Evolutionary conservation across 2,888 invertebrate species (phyloP).

Genomic region (Plagiodera versicolora): DNA sequence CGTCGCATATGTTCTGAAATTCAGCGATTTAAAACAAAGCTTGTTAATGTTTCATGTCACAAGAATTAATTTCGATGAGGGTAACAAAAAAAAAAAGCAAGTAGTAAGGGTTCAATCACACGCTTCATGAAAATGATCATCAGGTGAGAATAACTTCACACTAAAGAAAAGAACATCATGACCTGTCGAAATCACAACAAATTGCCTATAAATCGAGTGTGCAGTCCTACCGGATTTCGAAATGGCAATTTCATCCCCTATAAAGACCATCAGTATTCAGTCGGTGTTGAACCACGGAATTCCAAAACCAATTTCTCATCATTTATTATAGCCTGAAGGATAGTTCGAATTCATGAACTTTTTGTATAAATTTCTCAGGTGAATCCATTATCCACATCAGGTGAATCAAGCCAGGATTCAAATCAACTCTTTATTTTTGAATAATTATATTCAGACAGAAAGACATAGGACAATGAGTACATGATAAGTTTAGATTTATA

Average conservation of each 20-base stretch:
- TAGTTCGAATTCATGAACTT: background rate
- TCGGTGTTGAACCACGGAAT: constrained; percentile 4
- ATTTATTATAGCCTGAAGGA: background rate
- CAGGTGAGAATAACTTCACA: background rate
- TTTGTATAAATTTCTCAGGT: too few relatives aligned
- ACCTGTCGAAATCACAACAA: background rate
- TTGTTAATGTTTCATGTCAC: too few relatives aligned
- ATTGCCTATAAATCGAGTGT: constrained; percentile 12
- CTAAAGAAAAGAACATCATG: background rate
- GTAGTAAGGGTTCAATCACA: too few relatives aligned
- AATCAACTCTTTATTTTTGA: too few relatives aligned
- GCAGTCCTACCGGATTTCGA: constrained; percentile 11
- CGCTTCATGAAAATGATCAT: background rate
- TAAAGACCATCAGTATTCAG: constrained; percentile 17
- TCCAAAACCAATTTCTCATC: background rate
- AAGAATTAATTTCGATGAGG: too few relatives aligned
- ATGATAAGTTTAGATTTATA: too few relatives aligned
- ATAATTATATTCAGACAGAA: too few relatives aligned
- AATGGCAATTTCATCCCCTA: constrained; percentile 14
- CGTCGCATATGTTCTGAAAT: too few relatives aligned
- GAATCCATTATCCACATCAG: background rate
- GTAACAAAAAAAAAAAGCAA: too few relatives aligned
- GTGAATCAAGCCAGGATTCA: too few relatives aligned
- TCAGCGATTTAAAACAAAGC: too few relatives aligned
- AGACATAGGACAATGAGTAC: too few relatives aligned